Evolutionary conservation across 2,113 vertebrate species (phyloP), one percentile per base, ranked within the genome.

Genomic region (Athene noctua): DNA sequence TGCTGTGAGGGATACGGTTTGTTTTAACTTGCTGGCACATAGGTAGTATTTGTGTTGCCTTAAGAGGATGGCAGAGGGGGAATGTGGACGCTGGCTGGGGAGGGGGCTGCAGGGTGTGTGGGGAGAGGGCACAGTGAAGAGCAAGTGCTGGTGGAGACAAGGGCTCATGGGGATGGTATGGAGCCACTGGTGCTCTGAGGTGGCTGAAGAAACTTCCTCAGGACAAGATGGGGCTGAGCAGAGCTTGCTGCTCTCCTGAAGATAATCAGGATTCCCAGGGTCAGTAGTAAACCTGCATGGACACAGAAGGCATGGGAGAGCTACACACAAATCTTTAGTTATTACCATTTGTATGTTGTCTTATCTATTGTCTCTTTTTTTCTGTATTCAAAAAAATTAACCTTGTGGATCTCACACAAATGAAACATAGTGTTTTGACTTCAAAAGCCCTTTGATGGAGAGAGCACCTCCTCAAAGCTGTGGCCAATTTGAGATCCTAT

Each of bases 1-100:
- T 16, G 16, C 81, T 63, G 38, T 10, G 34, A 46, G 29, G 55
- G 51, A 6, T 44, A 6, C 2, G 34, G 29, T 46, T 57, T 62
- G 14, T 19, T 75, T 22, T 25, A 3, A 44, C 38, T 17, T 44
- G 52, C 13, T 3, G 9, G n/a, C 14, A 20, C 9, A 3, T 0
- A 6, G 25, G 23, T 26, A 36, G 47, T 20, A 54, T 79, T 16
- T 55, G 54, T 36, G 46, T 49, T 49, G 13, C n/a, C 84, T 32
- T n/a, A 58, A 59, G 25, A 42, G 47, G 20, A 20, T n/a, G 78
- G 57, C 10, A 12, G 55, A 9, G 13, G 32, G 51, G 29, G 3
- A 65, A 11, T 0, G 3, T 16, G 49, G 57, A 23, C 14, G 25
- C 26, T 81, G 19, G 8, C n/a, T 55, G 22, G 42, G n/a, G 40